Evolutionary conservation across 2,113 vertebrate species (phyloP), one percentile per base, ranked within the genome.

Genomic region (Micronisus gabar): DNA sequence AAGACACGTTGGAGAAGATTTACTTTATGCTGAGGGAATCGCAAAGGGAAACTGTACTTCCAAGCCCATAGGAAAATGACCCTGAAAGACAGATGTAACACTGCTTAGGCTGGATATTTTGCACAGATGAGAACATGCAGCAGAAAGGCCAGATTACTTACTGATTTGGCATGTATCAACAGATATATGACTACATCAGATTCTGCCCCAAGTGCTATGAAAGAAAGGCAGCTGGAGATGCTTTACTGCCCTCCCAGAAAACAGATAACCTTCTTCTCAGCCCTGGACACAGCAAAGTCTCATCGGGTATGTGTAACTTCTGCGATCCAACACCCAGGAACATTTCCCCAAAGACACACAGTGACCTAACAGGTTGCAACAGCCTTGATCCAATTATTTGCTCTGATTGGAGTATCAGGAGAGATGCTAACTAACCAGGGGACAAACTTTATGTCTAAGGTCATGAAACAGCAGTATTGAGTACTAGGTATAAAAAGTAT

Each of bases 401-500:
- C 85, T 70, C 67, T 74, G 55, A 81, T 15, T 20, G 10, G 62
- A 70, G 32, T 47, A 86, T 47, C 29, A 27, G 75, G 38, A 83
- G 67, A 88, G 75, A 58, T 83, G 38, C 62, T 94, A 70, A 86
- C 90, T 59, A 95, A 93, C 75, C 80, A 83, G 30, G 47, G 41
- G 55, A 95, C 71, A 90, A 94, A 97, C 88, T 95, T 95, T 81
- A 86, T 73, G 63, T 94, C 63, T 94, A 94, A 97, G 97, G 95
- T 97, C 97, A 88, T 73, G 82, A 88, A 94, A 96, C 82, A 92
- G 86, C 79, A 76, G 71, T 59, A 93, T 0, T 66, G 79, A 92
- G 67, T 55, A 86, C 75, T 58, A 97, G 92, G 88, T 94, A 96
- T 74, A 92, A 96, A 92, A 93, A 92, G 85, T 96, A 92, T 86